Evolutionary conservation across 2,113 vertebrate genomes (phyloP).

Genomic region (Leuciscus idus): DNA sequence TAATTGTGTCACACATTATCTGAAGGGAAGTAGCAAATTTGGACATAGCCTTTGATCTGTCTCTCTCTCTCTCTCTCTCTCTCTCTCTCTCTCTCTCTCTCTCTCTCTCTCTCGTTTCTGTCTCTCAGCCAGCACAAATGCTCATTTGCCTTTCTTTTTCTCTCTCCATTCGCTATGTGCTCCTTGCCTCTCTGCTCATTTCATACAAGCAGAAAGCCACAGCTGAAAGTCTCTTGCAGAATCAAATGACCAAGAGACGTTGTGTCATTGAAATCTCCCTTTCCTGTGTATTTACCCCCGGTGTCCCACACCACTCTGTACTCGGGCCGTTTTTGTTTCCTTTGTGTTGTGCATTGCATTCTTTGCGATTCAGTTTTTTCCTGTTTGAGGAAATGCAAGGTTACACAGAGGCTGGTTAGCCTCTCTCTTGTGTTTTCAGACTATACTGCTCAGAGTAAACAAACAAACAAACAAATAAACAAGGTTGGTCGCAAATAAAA

Average conservation of each 20-base stretch:
- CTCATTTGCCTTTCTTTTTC: conserved; percentile 61
- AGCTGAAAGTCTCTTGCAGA: conserved; percentile 26
- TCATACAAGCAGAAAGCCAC: conserved; percentile 5
- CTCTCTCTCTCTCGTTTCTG: conserved; percentile 54
- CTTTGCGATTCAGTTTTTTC: conserved; percentile 51
- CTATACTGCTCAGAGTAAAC: too few relatives aligned
- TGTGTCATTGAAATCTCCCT: conserved; percentile 51
- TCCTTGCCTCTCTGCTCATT: conserved; percentile 48
- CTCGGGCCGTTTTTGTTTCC: conserved; percentile 57
- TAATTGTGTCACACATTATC: conserved; percentile 98
- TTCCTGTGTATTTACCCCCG: conserved; percentile 56
- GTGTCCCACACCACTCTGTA: conserved; percentile 65
- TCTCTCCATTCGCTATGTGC: conserved; percentile 29
- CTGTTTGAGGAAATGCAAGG: conserved; percentile 54
- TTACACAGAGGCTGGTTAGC: not conserved
- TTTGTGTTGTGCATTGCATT: conserved; percentile 48
- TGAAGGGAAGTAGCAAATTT: conserved; percentile 81
- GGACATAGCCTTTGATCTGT: conserved; percentile 81
- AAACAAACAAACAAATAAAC: too few relatives aligned
- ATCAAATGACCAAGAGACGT: conserved; percentile 26
- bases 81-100: conserved; percentile 57
- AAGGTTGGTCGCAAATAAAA: too few relatives aligned
- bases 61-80: too few relatives aligned
- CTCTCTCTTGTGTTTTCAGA: not conserved
- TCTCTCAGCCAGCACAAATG: conserved; percentile 28